Evolutionary conservation across 1,140 invertebrate genomes (phyloP).

Genomic region (Stenopsyche tienmushanensis): DNA sequence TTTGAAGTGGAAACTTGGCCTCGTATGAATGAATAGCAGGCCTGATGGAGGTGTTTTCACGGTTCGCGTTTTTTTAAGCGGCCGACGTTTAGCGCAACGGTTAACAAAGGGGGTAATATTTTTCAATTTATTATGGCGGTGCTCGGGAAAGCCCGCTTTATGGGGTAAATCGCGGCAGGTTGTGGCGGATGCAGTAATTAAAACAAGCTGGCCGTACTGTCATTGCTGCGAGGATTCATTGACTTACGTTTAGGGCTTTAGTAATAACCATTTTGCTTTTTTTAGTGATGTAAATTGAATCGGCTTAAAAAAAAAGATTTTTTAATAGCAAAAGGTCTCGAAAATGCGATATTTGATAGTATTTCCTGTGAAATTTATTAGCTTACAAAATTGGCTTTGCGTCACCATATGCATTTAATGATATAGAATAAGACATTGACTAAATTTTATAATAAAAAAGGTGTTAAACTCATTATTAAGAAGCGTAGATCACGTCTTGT

Average conservation of each 20-base stretch:
- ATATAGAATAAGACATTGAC: too few relatives aligned
- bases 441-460: too few relatives aligned
- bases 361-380: neutral
- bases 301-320: too few relatives aligned
- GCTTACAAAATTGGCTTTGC: too few relatives aligned
- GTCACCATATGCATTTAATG: too few relatives aligned
- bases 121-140: slow-evolving; percentile 39
- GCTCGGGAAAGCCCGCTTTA: neutral
- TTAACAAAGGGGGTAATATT: slow-evolving; percentile 36
- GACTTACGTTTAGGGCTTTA: too few relatives aligned
- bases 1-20: neutral
- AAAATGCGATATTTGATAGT: neutral
- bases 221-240: too few relatives aligned
- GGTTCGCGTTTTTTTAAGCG: slow-evolving; percentile 16
- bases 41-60: neutral
- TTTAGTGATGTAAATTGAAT: too few relatives aligned
- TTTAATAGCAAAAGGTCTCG: too few relatives aligned
- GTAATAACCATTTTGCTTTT: too few relatives aligned
- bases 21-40: neutral
- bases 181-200: slow-evolving; percentile 33
- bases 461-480: too few relatives aligned
- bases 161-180: neutral
- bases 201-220: slow-evolving; percentile 31
- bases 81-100: slow-evolving; percentile 30
- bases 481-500: too few relatives aligned